A percentile compares a stretch with the other conserved stretches of the same genome.
Conservation (phyloP, 2,797 vertebrate genomes). For the Microctenopoma stevenorrisi region DNA sequence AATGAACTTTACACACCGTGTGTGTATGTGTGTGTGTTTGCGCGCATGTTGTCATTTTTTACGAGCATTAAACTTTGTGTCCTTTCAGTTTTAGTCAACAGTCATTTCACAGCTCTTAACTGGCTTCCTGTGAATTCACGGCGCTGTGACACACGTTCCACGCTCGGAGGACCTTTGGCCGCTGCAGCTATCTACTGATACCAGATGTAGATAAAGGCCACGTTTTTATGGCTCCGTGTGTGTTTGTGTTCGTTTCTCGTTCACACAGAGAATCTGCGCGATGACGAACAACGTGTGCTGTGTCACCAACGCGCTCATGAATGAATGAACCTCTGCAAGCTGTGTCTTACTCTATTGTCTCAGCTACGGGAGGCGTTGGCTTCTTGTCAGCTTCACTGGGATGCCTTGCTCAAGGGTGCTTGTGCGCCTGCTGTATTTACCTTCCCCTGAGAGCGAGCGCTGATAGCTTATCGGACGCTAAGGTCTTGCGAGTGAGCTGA, state of each 20-base stretch:
- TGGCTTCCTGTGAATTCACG: constrained; percentile 25
- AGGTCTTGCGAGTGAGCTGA: constrained; percentile 34
- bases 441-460: constrained; percentile 25
- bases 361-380: background rate
- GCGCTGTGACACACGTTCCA: too few relatives aligned
- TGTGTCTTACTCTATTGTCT: background rate
- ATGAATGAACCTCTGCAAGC: background rate
- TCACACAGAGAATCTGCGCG: too few relatives aligned
- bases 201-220: constrained; percentile 21
- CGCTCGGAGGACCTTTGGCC: constrained; percentile 26
- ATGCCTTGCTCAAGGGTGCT: constrained; percentile 47
- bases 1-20: background rate
- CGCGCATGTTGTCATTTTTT: constrained; percentile 24
- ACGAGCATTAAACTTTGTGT: constrained; percentile 6
- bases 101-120: constrained; percentile 42
- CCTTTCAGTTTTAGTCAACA: constrained; percentile 43
- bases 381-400: background rate
- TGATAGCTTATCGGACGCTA: constrained; percentile 57
- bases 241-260: background rate
- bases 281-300: too few relatives aligned
- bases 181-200: constrained; percentile 2
- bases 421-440: constrained; percentile 4
- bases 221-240: constrained; percentile 18
- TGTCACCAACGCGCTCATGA: too few relatives aligned
- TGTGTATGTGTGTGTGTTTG: background rate